phyloP scores from a whole-genome alignment of 1,140 invertebrate genomes.

The Drosophila punjabiensis region DNA sequence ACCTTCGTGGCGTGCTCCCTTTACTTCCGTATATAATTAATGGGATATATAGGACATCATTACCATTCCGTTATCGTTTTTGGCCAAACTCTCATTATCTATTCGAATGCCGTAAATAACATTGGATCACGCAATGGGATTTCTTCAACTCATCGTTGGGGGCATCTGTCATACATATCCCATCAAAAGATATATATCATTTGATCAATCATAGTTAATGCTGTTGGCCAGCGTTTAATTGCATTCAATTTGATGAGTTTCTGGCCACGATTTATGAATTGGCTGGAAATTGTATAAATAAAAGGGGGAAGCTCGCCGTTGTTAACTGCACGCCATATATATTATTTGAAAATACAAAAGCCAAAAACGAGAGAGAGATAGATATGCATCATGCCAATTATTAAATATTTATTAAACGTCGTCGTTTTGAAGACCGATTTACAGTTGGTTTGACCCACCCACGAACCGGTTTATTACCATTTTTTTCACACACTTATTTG shows the following conservation, averaged over 20 bases:
- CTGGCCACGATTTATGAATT: slow-evolving; percentile 42
- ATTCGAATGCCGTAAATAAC: slow-evolving; percentile 30
- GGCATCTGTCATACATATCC: slow-evolving; percentile 40
- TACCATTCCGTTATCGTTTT: slow-evolving; percentile 15
- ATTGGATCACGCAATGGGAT: slow-evolving; percentile 47
- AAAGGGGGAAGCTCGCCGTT: slow-evolving; percentile 38
- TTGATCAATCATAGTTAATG: slow-evolving; percentile 72
- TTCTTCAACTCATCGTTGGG: slow-evolving; percentile 39
- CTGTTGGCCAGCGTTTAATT: slow-evolving; percentile 62
- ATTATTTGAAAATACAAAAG: slow-evolving; percentile 7
- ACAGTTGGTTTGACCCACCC: slow-evolving; percentile 56
- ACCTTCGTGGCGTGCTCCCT: background rate
- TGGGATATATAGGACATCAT: slow-evolving; percentile 9
- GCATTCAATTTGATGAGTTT: slow-evolving; percentile 54
- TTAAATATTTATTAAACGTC: slow-evolving; percentile 57
- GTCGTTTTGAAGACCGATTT: slow-evolving; percentile 44
- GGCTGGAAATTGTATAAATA: slow-evolving; percentile 41
- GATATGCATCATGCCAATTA: slow-evolving; percentile 45
- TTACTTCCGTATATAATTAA: slow-evolving; percentile 8
- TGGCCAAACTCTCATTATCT: slow-evolving; percentile 42
- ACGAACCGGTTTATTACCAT: slow-evolving; percentile 40
- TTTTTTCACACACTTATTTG: slow-evolving; percentile 27
- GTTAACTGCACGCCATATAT: slow-evolving; percentile 49
- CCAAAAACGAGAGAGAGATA: background rate
- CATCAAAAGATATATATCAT: slow-evolving; percentile 53